Base-by-base conservation (phyloP, 2,888 invertebrate genomes). In the Xestia sexstrigata region DNA sequence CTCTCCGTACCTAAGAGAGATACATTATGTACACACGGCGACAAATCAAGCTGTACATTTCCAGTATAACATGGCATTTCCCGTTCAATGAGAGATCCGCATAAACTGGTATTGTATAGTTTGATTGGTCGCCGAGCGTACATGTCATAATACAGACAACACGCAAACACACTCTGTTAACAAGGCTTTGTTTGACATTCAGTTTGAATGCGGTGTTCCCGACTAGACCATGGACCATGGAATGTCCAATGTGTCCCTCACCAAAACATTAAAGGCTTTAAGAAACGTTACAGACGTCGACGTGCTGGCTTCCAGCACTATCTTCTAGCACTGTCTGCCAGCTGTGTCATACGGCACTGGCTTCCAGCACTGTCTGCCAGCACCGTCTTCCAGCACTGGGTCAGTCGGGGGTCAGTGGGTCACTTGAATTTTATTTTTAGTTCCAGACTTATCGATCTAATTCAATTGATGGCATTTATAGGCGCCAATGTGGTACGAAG, bases 1-100 rank as follows among this genome's bases (percentile, higher is more conserved):
- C 47, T 68, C 58, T 72, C 45, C 62, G 68, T 71, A 7, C 74
- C 85, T 85, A 81, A 17, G 83, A 60, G 66, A 45, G 45, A 81
- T 23, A 70, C 42, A 49, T 58, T 58, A 49, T 9, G 17, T 30
- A 7, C 55, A 42, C 42, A 42, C 9, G 9, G 9, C 42, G 9
- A 42, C 42, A 9, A 9, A 42, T 42, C 42, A 42, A 42, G 42
- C 42, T 42, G 9, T 42, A 42, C 42, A 7, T 42, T 42, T 42
- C 9, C 42, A 42, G 42, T 42, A 42, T 9, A 42, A 42, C 42
- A 42, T 42, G 42, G 9, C 42, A 42, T 42, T 11, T 42, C 42
- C 9, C 42, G 9, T 9, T 11, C 9, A 42, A 42, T 42, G 42
- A 42, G 9, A 42, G 9, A 42, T 5, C 35, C 35, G 5, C 42